Evolutionary conservation across 2,888 invertebrate genomes (phyloP), one percentile per base, ranked within the genome.

Genomic region (Tetrapedia diversipes): DNA sequence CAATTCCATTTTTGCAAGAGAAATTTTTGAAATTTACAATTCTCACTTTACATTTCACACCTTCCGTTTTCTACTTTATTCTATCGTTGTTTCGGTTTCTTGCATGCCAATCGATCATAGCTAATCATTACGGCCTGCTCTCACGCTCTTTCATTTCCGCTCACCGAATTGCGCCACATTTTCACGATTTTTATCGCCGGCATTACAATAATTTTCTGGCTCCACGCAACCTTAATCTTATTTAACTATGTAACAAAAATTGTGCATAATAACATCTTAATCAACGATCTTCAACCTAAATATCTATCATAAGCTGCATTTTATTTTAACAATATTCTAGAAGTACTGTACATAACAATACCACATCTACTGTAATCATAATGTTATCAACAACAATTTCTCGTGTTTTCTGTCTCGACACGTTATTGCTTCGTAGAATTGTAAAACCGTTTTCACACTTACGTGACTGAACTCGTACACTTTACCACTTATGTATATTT

Each of bases 221-320:
- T 22, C 10, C 45, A 45, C 45, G 45, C 45, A 2, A 60, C 22
- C 29, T 22, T 32, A 32, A 16, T 22, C 22, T 32, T 45, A 16
- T 22, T 29, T 43, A n/a, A 47, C 27, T 6, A 6, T 14, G 34
- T 22, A n/a, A 34, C 34, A 16, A 61, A 47, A 61, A 61, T 61
- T 47, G 24, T 27, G 22, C 57, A 29, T 43, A 43, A 43, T 59
- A 29, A 57, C 39, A 16, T 41, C n/a, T 57, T 57, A 57, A 29
- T 14, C 29, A 19, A 59, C 43, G 29, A 29, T 43, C 29, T 29
- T 29, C 43, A 1, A 43, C 14, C 1, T 19, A 59, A 43, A 14
- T 29, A 14, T 14, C 8, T 3, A 1, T 16, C 16, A 10, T 14
- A n/a, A 59, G 27, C 4, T 22, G 4, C n/a, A 14, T 11, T 2